These are phyloP conservation scores for Cetoscarus ocellatus DNA, from an alignment of 2,797 vertebrate genomes.

Conservation along the genomic window DNA sequence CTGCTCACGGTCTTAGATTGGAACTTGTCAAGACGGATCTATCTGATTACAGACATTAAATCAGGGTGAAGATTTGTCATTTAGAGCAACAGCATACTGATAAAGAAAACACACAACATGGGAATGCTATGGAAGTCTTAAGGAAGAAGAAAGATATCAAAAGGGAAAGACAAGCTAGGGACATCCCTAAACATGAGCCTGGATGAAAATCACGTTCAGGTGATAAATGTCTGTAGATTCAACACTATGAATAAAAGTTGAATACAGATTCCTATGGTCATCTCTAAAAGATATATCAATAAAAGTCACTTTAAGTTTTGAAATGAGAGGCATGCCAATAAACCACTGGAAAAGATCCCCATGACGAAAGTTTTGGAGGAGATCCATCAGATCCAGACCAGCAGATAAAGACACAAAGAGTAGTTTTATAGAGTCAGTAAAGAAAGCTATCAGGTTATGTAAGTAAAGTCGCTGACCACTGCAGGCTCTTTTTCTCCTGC, in stretches of 20 bases:
- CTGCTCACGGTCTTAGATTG: too few species aligned
- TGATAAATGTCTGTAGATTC: too few species aligned
- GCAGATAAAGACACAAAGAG: conserved; percentile 32
- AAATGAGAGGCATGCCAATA: neutral
- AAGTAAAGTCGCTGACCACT: conserved; percentile 61
- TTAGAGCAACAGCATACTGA: too few species aligned
- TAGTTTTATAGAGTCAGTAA: conserved; percentile 42
- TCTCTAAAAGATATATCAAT: neutral
- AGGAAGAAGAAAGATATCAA: too few species aligned
- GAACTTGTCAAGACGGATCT: too few species aligned
- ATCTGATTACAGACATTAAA: too few species aligned
- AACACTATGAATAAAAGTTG: too few species aligned
- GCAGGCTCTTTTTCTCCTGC: conserved; percentile 59
- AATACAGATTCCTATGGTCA: too few species aligned
- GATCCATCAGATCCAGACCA: conserved; percentile 1
- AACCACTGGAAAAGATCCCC: neutral
- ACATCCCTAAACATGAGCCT: neutral
- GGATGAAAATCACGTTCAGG: too few species aligned
- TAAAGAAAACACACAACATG: too few species aligned
- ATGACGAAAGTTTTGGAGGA: neutral
- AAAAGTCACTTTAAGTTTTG: neutral
- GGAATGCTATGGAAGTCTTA: too few species aligned
- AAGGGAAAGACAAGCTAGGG: neutral
- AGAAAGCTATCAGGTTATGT: conserved; percentile 53
- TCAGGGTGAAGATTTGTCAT: neutral